Evolutionary conservation across 2,888 invertebrate genomes (phyloP).

Genomic region (Tenthredo scrophulariae): DNA sequence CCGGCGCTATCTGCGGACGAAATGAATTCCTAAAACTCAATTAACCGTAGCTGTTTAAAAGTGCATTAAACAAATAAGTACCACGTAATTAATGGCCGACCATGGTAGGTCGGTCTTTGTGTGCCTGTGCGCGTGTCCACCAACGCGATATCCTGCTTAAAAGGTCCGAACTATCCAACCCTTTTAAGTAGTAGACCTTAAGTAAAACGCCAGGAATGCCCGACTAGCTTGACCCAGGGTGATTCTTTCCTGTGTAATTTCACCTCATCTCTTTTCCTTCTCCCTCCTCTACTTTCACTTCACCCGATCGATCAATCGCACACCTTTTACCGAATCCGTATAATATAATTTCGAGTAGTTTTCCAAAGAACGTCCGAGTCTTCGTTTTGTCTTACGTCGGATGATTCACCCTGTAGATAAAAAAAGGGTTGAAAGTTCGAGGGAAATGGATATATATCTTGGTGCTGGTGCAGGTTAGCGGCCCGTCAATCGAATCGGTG

Average conservation of each 20-base stretch:
- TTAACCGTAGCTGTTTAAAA: conserved; percentile 64
- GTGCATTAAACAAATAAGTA: conserved; percentile 53
- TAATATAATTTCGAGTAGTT: background rate
- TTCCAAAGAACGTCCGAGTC: background rate
- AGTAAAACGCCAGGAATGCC: conserved; percentile 67
- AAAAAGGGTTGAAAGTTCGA: conserved; percentile 42
- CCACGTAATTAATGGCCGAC: conserved; percentile 61
- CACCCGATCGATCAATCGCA: background rate
- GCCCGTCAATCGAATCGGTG: conserved; percentile 51
- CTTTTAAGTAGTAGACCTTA: conserved; percentile 67
- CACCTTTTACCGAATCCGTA: background rate
- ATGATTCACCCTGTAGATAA: conserved; percentile 46
- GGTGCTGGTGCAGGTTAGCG: background rate
- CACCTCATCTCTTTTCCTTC: background rate
- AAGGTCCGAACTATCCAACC: conserved; percentile 65
- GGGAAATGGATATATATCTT: background rate
- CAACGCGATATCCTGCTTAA: conserved; percentile 64
- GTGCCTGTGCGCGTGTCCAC: conserved; percentile 23
- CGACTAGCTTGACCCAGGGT: conserved; percentile 13
- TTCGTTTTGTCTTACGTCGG: background rate
- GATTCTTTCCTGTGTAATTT: background rate
- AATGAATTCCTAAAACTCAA: conserved; percentile 73
- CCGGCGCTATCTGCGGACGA: conserved; percentile 66
- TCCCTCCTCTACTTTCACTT: background rate
- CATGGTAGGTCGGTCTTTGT: conserved; percentile 39